These are phyloP conservation scores for Okamejei kenojei DNA, from an alignment of 2,797 vertebrate species.

Conservation along the genomic window DNA sequence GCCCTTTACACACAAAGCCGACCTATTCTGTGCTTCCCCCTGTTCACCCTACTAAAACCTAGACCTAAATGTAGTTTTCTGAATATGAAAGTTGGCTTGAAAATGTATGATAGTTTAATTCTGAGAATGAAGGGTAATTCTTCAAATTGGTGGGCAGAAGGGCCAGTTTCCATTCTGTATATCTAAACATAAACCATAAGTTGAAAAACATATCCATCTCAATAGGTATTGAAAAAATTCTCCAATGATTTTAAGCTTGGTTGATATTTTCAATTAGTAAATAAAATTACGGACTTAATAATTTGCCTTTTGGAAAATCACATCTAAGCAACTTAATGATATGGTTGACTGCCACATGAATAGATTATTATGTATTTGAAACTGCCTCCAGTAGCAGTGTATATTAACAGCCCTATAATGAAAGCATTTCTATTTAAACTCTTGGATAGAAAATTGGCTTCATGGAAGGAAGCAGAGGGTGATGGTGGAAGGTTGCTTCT, in stretches of 20 bases:
- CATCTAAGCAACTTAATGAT: slow-evolving; percentile 57
- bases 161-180: too few species aligned
- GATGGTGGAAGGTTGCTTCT: too few species aligned
- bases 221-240: slow-evolving; percentile 58
- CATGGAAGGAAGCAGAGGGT: too few species aligned
- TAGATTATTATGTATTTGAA: background rate
- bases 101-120: slow-evolving; percentile 17
- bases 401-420: background rate
- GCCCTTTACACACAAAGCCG: too few species aligned
- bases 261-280: slow-evolving; percentile 68
- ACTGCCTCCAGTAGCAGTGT: background rate
- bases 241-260: slow-evolving; percentile 61
- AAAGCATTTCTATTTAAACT: background rate
- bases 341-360: slow-evolving; percentile 42
- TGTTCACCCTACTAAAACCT: too few species aligned
- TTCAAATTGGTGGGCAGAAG: too few species aligned
- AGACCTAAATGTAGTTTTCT: too few species aligned
- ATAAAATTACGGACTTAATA: slow-evolving; percentile 73
- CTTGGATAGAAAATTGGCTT: too few species aligned
- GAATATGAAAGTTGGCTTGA: background rate
- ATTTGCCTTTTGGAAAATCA: slow-evolving; percentile 67
- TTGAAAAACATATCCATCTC: slow-evolving; percentile 49
- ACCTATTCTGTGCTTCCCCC: too few species aligned
- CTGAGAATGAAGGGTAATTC: background rate
- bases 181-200: background rate